phyloP scores from a whole-genome alignment of 1,140 invertebrate genomes.

The Sogatella furcifera region DNA sequence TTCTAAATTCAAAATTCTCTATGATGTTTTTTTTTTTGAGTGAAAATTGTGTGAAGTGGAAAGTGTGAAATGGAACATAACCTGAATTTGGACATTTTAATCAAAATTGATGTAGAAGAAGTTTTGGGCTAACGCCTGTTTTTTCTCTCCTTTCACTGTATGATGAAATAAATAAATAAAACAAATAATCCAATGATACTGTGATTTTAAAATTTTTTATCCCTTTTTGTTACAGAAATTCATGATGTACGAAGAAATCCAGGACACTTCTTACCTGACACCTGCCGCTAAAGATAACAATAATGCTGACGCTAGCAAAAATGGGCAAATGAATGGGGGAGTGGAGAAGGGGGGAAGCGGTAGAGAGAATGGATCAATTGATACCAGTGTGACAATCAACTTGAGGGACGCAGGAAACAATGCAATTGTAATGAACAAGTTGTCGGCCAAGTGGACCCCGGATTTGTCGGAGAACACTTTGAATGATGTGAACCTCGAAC shows the following conservation, averaged over 20 bases:
- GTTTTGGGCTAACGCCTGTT: too few species aligned
- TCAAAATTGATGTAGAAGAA: too few species aligned
- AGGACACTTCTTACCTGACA: background rate
- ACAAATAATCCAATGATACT: too few species aligned
- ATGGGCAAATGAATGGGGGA: too few species aligned
- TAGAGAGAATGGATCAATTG: background rate
- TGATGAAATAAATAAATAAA: too few species aligned
- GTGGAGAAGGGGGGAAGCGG: background rate
- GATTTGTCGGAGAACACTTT: constrained; percentile 5
- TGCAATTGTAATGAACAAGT: background rate
- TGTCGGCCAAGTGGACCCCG: constrained; percentile 4
- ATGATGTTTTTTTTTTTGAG: too few species aligned
- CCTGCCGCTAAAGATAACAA: background rate
- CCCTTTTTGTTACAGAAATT: constrained; percentile 4
- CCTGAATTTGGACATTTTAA: too few species aligned
- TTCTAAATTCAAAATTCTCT: too few species aligned
- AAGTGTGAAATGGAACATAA: too few species aligned
- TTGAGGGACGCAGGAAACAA: background rate
- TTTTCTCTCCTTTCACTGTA: too few species aligned
- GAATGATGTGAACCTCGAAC: background rate
- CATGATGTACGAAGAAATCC: constrained; percentile 7
- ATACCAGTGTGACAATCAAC: background rate
- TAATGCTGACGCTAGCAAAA: background rate
- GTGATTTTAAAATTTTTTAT: background rate
- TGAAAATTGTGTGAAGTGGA: too few species aligned